Percentiles rank a stretch among this genome's conserved stretches.
phyloP scores from a whole-genome alignment of 2,113 vertebrate genomes.

The Stegastes partitus region DNA sequence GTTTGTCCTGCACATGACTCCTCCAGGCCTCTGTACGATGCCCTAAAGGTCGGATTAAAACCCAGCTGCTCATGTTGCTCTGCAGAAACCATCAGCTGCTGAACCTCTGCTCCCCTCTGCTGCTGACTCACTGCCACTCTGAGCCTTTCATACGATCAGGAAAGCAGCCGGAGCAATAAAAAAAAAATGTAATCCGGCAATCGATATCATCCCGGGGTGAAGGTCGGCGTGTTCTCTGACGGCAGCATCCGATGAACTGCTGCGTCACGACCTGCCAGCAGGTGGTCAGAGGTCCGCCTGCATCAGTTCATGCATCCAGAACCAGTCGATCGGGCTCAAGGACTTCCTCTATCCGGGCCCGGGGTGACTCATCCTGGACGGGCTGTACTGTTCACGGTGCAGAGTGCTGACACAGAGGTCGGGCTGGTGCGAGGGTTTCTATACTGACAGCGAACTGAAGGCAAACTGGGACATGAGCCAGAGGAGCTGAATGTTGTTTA shows the following conservation, averaged over 20 bases:
- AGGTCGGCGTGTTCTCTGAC: slow-evolving; percentile 17
- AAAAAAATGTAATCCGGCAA: background rate
- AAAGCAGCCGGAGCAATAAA: background rate
- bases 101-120: background rate
- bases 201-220: slow-evolving; percentile 35
- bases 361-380: slow-evolving; percentile 39
- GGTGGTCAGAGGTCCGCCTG: background rate
- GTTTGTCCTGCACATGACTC: background rate
- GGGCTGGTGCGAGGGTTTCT: background rate
- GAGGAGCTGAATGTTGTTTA: no score
- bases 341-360: slow-evolving; percentile 22
- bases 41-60: background rate
- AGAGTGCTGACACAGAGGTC: slow-evolving; percentile 34
- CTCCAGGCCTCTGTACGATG: background rate
- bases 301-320: slow-evolving; percentile 7
- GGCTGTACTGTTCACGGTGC: background rate
- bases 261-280: slow-evolving; percentile 32
- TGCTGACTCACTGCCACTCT: slow-evolving; percentile 38
- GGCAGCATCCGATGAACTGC: slow-evolving; percentile 9
- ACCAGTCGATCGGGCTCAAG: slow-evolving; percentile 35
- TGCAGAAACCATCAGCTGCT: background rate
- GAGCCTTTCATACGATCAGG: slow-evolving; percentile 6
- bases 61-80: background rate
- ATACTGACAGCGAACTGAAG: slow-evolving; percentile 9
- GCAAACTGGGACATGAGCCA: no score